Evolutionary conservation across 92 coral and sea anemone genomes (phyloP), one percentile per base, ranked within the genome.

Genomic region (Epizoanthus stellaris): DNA sequence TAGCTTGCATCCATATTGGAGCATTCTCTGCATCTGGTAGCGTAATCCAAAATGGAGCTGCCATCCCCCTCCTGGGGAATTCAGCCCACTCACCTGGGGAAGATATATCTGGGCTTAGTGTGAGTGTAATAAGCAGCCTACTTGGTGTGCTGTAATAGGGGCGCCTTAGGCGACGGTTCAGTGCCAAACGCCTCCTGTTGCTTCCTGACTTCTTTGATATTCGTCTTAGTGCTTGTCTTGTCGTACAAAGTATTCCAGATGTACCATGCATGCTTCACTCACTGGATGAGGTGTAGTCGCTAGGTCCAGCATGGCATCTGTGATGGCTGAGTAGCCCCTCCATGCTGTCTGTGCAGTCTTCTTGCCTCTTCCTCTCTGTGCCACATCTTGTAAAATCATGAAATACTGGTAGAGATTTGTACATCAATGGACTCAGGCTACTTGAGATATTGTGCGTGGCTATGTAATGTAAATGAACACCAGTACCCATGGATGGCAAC

Each of bases 281-380:
- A 72, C 71, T 16, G 20, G n/a, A 73, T 13, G 23, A 23, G 71
- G 71, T 69, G 75, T 36, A 8, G 75, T 13, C 3, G 43, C 52
- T 5, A 75, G 64, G 30, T 75, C 23, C 10, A 80, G 67, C 63
- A 70, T 52, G 36, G 36, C 36, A 30, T 30, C 36, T 30, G 36
- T 30, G 80, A 70, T 66, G 17, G 58, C 81, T 52, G 82, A 72
- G 72, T 54, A 84, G 64, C 25, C 19, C 82, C 36, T 72, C 73
- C 82, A 73, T 47, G 57, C 72, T 16, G 75, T 54, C 4, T 52
- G 71, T 52, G 73, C 70, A 14, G 81, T 57, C 75, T 69, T 71
- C 80, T 84, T 71, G 53, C 72, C 63, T 58, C 64, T 72, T 8
- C 87, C 80, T 72, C 23, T 39, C 81, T 16, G 80, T 71, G 9